phyloP scores from a whole-genome alignment of 2,797 vertebrate species.

The Pipistrellus kuhlii region DNA sequence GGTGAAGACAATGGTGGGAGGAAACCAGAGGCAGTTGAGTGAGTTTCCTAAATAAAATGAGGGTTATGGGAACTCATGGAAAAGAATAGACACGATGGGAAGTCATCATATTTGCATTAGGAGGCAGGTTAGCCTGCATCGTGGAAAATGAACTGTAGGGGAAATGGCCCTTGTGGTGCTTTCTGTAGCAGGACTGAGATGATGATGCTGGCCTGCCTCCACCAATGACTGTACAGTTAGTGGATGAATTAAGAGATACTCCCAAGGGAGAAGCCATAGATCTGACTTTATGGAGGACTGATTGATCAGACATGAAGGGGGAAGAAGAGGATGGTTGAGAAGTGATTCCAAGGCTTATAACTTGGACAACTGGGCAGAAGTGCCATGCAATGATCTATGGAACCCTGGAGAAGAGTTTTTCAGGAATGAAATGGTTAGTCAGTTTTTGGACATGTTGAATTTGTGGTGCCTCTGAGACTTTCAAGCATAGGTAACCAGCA shows the following conservation, averaged over 20 bases:
- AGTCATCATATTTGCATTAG: accelerated
- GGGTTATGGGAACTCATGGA: accelerated
- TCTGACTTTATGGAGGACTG: background rate
- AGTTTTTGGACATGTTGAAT: background rate
- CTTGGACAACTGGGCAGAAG: background rate
- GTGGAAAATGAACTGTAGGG: too few species aligned
- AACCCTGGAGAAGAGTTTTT: background rate
- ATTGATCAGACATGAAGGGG: background rate
- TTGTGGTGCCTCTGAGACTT: slow-evolving; percentile 49
- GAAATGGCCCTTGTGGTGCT: accelerated
- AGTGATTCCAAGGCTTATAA: background rate
- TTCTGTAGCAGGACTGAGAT: background rate
- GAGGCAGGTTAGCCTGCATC: accelerated
- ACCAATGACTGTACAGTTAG: accelerated
- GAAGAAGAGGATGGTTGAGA: accelerated
- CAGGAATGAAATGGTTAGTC: background rate
- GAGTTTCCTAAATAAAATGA: accelerated
- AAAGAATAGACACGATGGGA: accelerated
- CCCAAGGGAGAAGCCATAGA: background rate
- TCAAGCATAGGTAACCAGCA: background rate
- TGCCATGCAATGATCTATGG: background rate
- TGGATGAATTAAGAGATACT: accelerated
- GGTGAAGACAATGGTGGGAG: accelerated
- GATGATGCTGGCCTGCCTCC: too few species aligned
- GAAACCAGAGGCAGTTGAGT: background rate